These are phyloP conservation scores for Aurelia coerulea DNA, from an alignment of 30 jellyfish, hydroid and myxozoan genomes.

Conservation along the genomic window DNA sequence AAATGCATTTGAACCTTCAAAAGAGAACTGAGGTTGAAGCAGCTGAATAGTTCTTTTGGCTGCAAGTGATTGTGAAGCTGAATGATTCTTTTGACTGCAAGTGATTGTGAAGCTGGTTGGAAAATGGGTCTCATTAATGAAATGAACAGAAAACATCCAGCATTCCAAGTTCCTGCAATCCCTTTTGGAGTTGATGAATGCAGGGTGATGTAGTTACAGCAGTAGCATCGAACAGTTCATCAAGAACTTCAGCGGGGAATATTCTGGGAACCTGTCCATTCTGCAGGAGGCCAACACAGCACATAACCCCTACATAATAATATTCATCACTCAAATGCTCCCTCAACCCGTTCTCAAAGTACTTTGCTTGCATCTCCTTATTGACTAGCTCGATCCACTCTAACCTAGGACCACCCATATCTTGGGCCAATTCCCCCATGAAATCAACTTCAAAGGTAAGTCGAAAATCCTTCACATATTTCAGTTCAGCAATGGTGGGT, in stretches of 20 bases:
- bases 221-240: conserved; percentile 16
- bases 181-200: conserved; percentile 35
- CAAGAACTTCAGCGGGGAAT: conserved; percentile 30
- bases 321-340: conserved; percentile 53
- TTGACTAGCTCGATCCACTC: conserved; percentile 55
- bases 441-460: conserved; percentile 64
- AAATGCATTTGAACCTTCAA: conserved; percentile 50
- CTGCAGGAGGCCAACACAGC: conserved; percentile 46
- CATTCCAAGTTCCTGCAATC: conserved; percentile 52
- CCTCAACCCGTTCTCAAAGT: conserved; percentile 59
- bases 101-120: not conserved
- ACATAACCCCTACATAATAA: conserved; percentile 54
- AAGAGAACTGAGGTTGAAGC: conserved; percentile 37
- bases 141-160: conserved; percentile 17
- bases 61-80: conserved; percentile 23
- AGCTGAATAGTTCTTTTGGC: conserved; percentile 24
- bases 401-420: conserved; percentile 68
- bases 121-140: conserved; percentile 33
- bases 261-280: conserved; percentile 58
- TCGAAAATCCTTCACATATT: conserved; percentile 19
- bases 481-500: conserved; percentile 52
- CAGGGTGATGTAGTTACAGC: not conserved
- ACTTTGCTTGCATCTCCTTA: conserved; percentile 50
- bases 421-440: conserved; percentile 63
- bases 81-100: conserved; percentile 28